Percentiles rank a stretch among this genome's conserved stretches.
phyloP scores from a whole-genome alignment of 1,140 invertebrate genomes.

The Cyclargus thomasi region DNA sequence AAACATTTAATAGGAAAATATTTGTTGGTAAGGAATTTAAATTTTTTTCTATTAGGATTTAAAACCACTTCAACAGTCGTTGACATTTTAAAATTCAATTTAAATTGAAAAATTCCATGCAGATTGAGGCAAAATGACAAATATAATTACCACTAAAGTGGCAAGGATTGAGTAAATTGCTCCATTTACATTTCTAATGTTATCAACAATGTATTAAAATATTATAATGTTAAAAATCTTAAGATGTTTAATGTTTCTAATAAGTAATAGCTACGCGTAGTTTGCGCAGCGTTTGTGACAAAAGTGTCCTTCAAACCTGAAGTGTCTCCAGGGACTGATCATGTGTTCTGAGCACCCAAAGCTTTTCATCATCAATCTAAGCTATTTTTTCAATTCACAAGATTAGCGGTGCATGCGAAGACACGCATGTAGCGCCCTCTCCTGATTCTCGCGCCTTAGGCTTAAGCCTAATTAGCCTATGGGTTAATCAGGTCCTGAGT shows the following conservation, averaged over 20 bases:
- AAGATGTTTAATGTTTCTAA: not conserved
- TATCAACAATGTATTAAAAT: constrained; percentile 9
- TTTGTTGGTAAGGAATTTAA: not conserved
- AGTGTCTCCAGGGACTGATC: no score
- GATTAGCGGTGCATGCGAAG: no score
- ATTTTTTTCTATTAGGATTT: not conserved
- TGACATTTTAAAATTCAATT: not conserved
- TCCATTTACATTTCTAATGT: constrained; percentile 18
- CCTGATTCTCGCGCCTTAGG: no score
- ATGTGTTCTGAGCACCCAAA: no score
- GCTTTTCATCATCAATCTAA: no score
- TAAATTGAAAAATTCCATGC: not conserved
- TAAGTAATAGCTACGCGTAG: no score
- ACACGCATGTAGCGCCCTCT: no score
- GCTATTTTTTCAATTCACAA: no score
- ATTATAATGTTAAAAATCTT: not conserved
- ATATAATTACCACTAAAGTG: constrained; percentile 16
- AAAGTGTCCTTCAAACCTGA: no score
- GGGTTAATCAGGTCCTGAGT: no score
- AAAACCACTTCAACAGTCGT: not conserved
- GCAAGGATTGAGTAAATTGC: constrained; percentile 1
- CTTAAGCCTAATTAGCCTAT: no score
- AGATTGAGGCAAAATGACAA: constrained; percentile 17
- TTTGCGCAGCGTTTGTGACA: not conserved
- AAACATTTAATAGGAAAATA: not conserved